Conservation (phyloP, 2,888 invertebrate species). For the Erannis defoliaria region DNA sequence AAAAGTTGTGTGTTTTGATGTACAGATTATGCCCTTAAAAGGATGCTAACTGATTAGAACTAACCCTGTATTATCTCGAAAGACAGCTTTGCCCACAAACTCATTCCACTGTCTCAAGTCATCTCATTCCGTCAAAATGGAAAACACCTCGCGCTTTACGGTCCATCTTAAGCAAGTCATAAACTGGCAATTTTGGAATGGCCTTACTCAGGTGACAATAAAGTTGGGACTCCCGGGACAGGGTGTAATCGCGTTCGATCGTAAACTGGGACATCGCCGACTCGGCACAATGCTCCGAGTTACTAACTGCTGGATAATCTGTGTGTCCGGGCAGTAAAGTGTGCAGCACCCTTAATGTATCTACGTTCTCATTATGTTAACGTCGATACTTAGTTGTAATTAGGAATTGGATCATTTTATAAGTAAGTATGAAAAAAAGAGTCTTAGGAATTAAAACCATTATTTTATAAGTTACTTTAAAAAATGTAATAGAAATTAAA, state of each 20-base stretch:
- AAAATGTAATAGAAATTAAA: too few relatives aligned
- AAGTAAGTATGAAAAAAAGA: too few relatives aligned
- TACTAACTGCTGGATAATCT: not conserved
- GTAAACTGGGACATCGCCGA: constrained; percentile 77
- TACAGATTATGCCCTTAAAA: too few relatives aligned
- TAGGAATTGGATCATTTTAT: too few relatives aligned
- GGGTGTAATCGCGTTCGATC: constrained; percentile 66
- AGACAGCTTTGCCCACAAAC: not conserved
- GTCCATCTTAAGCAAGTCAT: constrained; percentile 46
- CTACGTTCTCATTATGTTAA: constrained; percentile 16
- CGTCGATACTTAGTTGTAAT: too few relatives aligned
- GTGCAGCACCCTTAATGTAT: constrained; percentile 25
- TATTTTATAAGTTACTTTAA: too few relatives aligned
- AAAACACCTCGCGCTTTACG: constrained; percentile 34
- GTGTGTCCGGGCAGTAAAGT: constrained; percentile 11
- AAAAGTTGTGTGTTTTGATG: too few relatives aligned
- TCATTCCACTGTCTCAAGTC: not conserved
- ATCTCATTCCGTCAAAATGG: constrained; percentile 2
- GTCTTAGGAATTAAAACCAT: too few relatives aligned
- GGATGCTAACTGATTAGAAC: too few relatives aligned
- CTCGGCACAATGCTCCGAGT: constrained; percentile 31
- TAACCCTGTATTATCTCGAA: not conserved
- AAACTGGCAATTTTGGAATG: constrained; percentile 62
- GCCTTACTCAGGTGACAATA: constrained; percentile 83
- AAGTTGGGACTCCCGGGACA: constrained; percentile 62